Percentiles rank a stretch among this genome's conserved stretches.
Conservation (phyloP, 1,140 invertebrate species). For the Zelostemma sp. region DNA sequence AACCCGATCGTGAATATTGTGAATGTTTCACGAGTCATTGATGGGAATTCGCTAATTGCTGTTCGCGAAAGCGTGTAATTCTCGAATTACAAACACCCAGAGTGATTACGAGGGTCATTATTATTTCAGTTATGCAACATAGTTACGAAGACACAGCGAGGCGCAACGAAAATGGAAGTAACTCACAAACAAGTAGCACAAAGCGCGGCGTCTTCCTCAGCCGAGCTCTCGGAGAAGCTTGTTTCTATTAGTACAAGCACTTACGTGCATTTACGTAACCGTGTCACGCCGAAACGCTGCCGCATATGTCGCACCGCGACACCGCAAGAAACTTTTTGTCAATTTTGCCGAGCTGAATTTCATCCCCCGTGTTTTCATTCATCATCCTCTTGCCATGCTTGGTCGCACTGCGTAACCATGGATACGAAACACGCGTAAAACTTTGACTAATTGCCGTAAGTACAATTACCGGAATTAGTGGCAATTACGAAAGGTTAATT, state of each 20-base stretch:
- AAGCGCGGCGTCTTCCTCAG: slow-evolving; percentile 38
- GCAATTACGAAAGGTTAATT: slow-evolving; percentile 63
- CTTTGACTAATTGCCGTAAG: slow-evolving; percentile 56
- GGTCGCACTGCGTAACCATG: slow-evolving; percentile 26
- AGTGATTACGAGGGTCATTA: slow-evolving; percentile 3
- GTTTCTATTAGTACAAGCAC: slow-evolving; percentile 49
- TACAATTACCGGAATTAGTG: slow-evolving; percentile 61
- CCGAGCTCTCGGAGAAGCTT: slow-evolving; percentile 26
- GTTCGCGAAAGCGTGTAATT: neutral
- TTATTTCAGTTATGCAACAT: slow-evolving; percentile 16
- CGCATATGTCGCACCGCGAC: slow-evolving; percentile 17
- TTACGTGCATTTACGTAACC: slow-evolving; percentile 47
- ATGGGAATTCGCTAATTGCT: too few relatives aligned
- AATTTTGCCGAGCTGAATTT: slow-evolving; percentile 29
- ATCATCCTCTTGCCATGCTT: slow-evolving; percentile 16
- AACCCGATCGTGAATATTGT: too few relatives aligned
- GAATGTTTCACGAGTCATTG: too few relatives aligned
- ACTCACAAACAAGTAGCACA: slow-evolving; percentile 35
- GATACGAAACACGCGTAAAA: slow-evolving; percentile 50
- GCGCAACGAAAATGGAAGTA: slow-evolving; percentile 31
- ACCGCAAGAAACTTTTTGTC: slow-evolving; percentile 44
- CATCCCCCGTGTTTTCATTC: slow-evolving; percentile 23
- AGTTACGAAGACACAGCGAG: slow-evolving; percentile 28
- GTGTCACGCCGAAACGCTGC: slow-evolving; percentile 31
- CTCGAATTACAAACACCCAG: slow-evolving; percentile 5